phyloP scores from a whole-genome alignment of 2,888 invertebrate species.

The Baccha elongata region DNA sequence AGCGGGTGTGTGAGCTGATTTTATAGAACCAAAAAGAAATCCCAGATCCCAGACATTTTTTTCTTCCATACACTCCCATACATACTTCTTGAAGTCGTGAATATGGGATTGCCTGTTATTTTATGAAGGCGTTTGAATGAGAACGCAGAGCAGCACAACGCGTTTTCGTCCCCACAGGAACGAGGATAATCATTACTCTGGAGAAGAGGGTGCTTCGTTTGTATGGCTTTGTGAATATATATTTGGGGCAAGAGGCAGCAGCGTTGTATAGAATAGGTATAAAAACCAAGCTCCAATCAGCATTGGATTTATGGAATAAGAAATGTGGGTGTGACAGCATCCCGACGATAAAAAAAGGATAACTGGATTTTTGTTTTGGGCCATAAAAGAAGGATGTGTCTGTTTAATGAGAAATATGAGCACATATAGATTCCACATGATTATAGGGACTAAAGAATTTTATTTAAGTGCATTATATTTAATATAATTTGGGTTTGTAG shows the following conservation, averaged over 20 bases:
- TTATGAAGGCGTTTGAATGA: slow-evolving; percentile 70
- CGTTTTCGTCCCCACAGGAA: slow-evolving; percentile 32
- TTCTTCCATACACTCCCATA: slow-evolving; percentile 32
- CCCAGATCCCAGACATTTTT: slow-evolving; percentile 33
- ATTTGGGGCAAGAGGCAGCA: slow-evolving; percentile 17
- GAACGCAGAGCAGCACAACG: slow-evolving; percentile 30
- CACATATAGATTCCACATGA: slow-evolving; percentile 14
- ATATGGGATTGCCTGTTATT: slow-evolving; percentile 70
- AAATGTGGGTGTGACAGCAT: slow-evolving; percentile 62
- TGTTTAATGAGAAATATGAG: slow-evolving; percentile 33
- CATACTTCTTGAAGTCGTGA: slow-evolving; percentile 56
- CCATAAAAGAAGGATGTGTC: slow-evolving; percentile 8
- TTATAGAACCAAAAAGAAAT: slow-evolving; percentile 19
- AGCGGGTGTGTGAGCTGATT: background rate
- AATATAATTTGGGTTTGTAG: too few relatives aligned
- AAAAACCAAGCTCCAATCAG: slow-evolving; percentile 64
- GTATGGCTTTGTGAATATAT: slow-evolving; percentile 22
- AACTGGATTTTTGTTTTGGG: slow-evolving; percentile 27
- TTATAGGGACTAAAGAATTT: slow-evolving; percentile 10
- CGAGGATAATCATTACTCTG: slow-evolving; percentile 45
- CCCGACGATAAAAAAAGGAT: slow-evolving; percentile 54
- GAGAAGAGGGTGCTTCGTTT: slow-evolving; percentile 49
- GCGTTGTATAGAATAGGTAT: slow-evolving; percentile 15
- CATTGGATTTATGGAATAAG: slow-evolving; percentile 61
- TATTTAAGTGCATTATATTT: too few relatives aligned